These are phyloP conservation scores for Aurelia sp. DNA, from an alignment of 30 jellyfish, hydroid and myxozoan genomes.

Conservation along the genomic window DNA sequence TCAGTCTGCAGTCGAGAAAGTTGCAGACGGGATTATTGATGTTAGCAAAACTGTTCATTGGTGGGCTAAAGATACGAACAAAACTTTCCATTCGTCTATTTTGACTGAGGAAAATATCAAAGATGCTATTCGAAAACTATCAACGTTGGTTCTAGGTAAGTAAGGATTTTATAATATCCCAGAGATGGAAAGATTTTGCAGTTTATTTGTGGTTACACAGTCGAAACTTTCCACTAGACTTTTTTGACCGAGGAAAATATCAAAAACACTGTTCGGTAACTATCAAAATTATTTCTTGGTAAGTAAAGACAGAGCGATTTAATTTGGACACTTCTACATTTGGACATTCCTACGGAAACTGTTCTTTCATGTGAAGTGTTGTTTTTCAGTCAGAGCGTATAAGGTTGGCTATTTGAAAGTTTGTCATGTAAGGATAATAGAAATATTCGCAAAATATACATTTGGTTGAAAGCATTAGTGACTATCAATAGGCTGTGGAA, in stretches of 20 bases:
- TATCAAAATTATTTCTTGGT: conserved; percentile 46
- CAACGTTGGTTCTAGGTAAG: conserved; percentile 49
- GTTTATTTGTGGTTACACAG: not conserved
- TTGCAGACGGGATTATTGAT: conserved; percentile 57
- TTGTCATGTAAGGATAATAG: no score
- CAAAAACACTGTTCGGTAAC: not conserved
- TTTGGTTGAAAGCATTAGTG: no score
- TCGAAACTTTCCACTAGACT: conserved; percentile 57
- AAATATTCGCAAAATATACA: no score
- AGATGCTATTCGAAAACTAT: conserved; percentile 5
- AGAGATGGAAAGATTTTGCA: no score
- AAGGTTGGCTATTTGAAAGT: no score
- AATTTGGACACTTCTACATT: no score
- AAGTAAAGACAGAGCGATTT: no score
- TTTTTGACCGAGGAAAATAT: conserved; percentile 37
- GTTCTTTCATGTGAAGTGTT: no score
- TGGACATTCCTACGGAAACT: no score
- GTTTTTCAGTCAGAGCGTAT: no score
- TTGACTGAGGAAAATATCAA: conserved; percentile 34
- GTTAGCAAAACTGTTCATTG: conserved; percentile 63
- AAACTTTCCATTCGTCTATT: conserved; percentile 68
- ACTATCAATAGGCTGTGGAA: no score
- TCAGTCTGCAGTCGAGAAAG: conserved; percentile 68
- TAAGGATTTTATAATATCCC: not conserved
- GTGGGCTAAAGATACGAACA: conserved; percentile 80